Conservation (phyloP, 2,797 vertebrate genomes). For the Halcyon chelicuti region DNA sequence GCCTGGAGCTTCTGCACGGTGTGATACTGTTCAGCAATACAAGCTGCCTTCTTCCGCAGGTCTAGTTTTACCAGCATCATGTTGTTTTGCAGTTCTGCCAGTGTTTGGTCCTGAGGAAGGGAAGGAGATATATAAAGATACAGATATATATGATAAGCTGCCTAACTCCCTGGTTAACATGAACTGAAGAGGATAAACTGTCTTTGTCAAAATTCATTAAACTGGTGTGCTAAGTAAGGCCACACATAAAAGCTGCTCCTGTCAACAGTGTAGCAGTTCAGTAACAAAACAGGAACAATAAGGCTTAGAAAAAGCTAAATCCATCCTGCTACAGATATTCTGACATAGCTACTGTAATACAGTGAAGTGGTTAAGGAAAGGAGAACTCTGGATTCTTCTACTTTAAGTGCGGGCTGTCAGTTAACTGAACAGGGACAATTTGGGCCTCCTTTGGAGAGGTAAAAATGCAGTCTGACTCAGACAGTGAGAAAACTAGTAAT, state of each 20-base stretch:
- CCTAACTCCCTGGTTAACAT: not conserved
- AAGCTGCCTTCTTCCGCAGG: constrained; percentile 87
- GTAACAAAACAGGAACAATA: not conserved
- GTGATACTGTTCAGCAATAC: constrained; percentile 84
- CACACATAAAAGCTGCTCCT: not conserved
- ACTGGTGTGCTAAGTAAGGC: not conserved
- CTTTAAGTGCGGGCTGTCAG: not conserved
- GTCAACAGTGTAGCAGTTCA: not conserved
- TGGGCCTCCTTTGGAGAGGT: not conserved
- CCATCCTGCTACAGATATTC: not conserved
- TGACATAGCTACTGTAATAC: not conserved
- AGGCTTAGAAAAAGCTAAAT: not conserved
- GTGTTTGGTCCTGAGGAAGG: constrained; percentile 87
- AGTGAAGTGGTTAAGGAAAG: not conserved
- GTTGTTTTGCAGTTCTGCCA: constrained; percentile 94
- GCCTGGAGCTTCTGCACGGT: constrained; percentile 79
- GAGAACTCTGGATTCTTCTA: not conserved
- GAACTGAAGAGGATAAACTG: not conserved
- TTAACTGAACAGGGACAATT: not conserved
- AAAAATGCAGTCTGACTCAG: not conserved
- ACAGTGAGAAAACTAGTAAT: not conserved
- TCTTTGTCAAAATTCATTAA: not conserved
- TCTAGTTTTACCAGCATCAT: constrained; percentile 93
- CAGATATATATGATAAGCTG: not conserved
- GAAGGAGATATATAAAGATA: not conserved